Percentiles rank a stretch among this genome's conserved stretches.
These are phyloP conservation scores for Phalacrocorax brasilianus DNA, from an alignment of 2,113 vertebrate species.

Conservation along the genomic window DNA sequence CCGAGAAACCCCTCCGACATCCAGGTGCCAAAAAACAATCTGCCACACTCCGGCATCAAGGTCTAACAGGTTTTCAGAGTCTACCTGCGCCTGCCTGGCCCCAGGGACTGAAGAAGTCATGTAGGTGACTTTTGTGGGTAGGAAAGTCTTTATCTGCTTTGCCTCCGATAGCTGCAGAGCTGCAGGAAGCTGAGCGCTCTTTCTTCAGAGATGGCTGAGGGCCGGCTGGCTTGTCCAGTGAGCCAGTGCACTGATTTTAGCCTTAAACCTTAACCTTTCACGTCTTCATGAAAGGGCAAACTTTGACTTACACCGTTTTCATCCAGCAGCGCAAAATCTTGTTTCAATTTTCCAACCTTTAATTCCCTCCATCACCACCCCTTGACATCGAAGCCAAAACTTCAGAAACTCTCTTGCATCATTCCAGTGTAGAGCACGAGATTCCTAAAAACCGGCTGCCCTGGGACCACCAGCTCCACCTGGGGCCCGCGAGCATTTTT, in stretches of 20 bases:
- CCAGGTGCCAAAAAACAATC: background rate
- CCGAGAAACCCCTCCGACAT: background rate
- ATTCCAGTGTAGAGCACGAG: fast-evolving
- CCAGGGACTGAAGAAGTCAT: background rate
- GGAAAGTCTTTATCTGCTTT: background rate
- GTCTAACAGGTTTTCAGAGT: background rate
- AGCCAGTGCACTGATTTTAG: background rate
- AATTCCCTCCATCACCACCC: background rate
- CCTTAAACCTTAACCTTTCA: background rate
- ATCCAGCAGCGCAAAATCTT: background rate
- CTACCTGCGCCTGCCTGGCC: background rate
- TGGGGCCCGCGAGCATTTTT: background rate
- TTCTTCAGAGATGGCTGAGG: background rate
- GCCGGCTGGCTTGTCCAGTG: background rate
- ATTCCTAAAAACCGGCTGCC: background rate
- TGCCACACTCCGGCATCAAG: background rate
- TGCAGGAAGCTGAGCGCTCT: background rate
- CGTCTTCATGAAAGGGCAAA: background rate
- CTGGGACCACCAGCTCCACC: background rate
- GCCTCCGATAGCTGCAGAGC: background rate
- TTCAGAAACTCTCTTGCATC: background rate
- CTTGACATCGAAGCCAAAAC: background rate
- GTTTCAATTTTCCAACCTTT: background rate
- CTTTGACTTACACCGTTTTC: background rate
- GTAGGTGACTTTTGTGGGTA: background rate